A percentile compares a stretch with the other conserved stretches of the same genome.
phyloP scores from a whole-genome alignment of 30 jellyfish, hydroid and myxozoan genomes.

The Mastigias papua region DNA sequence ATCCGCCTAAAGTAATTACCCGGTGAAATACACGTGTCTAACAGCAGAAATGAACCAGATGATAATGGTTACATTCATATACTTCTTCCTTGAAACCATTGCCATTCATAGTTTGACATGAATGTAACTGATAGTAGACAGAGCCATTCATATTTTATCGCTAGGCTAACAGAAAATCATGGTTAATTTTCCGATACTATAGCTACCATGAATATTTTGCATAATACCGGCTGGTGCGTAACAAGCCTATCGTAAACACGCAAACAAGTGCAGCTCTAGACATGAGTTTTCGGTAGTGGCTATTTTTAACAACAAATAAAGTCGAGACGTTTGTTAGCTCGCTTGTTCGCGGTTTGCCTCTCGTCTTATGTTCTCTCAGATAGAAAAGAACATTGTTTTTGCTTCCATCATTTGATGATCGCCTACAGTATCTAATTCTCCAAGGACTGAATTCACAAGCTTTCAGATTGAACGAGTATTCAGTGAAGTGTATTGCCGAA shows the following conservation, averaged over 20 bases:
- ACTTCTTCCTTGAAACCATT: not conserved
- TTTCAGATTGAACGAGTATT: too few relatives aligned
- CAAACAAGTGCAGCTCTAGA: conserved; percentile 39
- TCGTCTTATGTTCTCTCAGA: too few relatives aligned
- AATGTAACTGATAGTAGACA: not conserved
- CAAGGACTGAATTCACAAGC: too few relatives aligned
- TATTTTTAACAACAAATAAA: not conserved
- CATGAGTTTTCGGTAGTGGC: not conserved
- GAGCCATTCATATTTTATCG: not conserved
- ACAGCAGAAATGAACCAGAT: not conserved
- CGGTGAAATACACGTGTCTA: conserved; percentile 5
- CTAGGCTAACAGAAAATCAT: not conserved
- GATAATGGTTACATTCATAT: not conserved
- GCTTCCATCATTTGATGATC: too few relatives aligned
- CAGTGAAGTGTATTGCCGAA: too few relatives aligned
- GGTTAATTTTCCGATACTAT: not conserved
- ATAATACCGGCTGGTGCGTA: conserved; percentile 46
- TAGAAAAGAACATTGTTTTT: too few relatives aligned
- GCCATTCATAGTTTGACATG: not conserved
- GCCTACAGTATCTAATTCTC: too few relatives aligned
- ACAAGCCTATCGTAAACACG: conserved; percentile 40
- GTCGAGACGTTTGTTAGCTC: not conserved
- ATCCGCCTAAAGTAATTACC: conserved; percentile 18
- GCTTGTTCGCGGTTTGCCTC: too few relatives aligned
- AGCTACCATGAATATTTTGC: conserved; percentile 30